Base-by-base conservation (phyloP, 2,888 invertebrate genomes). In the Folsomia manolachei region DNA sequence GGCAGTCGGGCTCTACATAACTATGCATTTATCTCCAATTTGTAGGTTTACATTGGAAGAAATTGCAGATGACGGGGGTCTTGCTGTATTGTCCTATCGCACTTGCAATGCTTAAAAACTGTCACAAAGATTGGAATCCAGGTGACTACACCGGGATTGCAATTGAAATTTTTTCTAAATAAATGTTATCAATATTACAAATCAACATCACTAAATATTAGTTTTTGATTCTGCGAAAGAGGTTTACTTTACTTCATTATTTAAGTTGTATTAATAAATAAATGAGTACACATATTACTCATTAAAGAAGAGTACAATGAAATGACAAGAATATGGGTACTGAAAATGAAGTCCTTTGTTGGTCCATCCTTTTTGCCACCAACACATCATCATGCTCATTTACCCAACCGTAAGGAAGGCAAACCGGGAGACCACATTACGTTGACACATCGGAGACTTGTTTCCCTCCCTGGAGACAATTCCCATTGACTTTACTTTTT, bases 401-500 rank as follows among this genome's bases (percentile, higher is more conserved):
- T n/a, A n/a, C n/a, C n/a, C n/a, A n/a, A n/a, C n/a, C n/a, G n/a
- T n/a, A n/a, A n/a, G n/a, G n/a, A n/a, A n/a, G n/a, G n/a, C 39
- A 39, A 39, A 39, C 62, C 19, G 62, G 24, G 23, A 39, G 39
- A 62, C 62, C 63, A 63, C 63, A 63, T 63, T 63, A 63, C 25
- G 27, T 27, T 63, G 63, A 63, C 63, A 63, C 63, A 63, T 63
- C 63, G 19, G 63, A 63, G 63, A 18, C 26, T 63, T 9, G n/a
- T 63, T 63, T 63, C 62, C 73, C 64, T 76, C 79, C 77, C 79
- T 65, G 21, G 79, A 77, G 79, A 79, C 77, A 78, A 71, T 78
- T 78, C 76, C 78, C 75, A 75, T 74, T 75, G 74, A 73, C 70
- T 69, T 39, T 56, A 39, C 56, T 60, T 60, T n/a, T 63, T 39